Percentiles rank a stretch among this genome's conserved stretches.
Conservation (phyloP, 2,113 vertebrate genomes). For the Crypturellus undulatus region DNA sequence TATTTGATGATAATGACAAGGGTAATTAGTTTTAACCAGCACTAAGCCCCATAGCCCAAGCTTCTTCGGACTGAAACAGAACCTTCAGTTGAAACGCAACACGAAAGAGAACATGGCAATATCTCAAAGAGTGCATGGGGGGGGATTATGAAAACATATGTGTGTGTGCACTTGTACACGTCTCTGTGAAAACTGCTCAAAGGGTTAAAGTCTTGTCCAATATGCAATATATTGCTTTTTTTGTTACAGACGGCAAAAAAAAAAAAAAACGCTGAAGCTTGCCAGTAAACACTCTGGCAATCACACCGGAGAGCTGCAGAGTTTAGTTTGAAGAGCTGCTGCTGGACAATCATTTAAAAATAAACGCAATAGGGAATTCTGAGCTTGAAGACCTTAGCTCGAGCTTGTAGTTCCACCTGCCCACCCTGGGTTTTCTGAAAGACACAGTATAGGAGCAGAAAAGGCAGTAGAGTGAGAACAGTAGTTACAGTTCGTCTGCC, state of each 20-base stretch:
- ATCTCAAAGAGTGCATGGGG: background rate
- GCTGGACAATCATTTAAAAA: background rate
- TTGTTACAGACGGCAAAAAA: background rate
- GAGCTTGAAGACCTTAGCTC: background rate
- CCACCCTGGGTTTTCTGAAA: background rate
- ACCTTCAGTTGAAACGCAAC: conserved; percentile 2
- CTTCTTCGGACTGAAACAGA: conserved; percentile 3
- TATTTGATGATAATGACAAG: conserved; percentile 50
- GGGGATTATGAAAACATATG: background rate
- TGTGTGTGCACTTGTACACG: background rate
- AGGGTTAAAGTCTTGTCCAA: background rate
- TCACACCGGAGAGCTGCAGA: background rate
- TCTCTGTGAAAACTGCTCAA: background rate
- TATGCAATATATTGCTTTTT: background rate
- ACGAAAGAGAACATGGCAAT: conserved; percentile 5
- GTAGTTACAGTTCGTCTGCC: background rate
- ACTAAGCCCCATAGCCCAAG: conserved; percentile 13
- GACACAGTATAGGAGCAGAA: background rate
- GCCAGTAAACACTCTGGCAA: background rate
- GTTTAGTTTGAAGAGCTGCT: background rate
- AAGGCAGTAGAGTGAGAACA: background rate
- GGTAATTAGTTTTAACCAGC: conserved; percentile 50
- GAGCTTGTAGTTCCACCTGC: background rate
- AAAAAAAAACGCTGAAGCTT: background rate
- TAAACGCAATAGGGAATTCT: background rate